These are phyloP conservation scores for Drosophila athabasca DNA, from an alignment of 1,140 invertebrate genomes.

Conservation along the genomic window DNA sequence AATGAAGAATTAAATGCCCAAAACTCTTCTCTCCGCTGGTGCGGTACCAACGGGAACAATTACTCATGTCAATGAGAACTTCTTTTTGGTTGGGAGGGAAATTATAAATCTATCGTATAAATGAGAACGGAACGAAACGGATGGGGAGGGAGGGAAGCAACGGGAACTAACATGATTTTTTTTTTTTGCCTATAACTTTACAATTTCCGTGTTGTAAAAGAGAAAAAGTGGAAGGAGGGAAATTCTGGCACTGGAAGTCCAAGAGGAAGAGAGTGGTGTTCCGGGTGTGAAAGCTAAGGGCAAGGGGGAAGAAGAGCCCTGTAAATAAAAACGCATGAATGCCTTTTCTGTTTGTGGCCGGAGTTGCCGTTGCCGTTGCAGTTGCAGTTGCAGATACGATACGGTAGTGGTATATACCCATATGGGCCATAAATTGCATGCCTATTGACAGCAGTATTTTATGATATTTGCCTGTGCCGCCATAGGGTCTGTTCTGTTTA, in stretches of 20 bases:
- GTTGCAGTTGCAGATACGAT: conserved; percentile 45
- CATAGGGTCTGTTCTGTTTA: conserved; percentile 25
- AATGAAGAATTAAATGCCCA: not conserved
- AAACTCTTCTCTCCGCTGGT: conserved; percentile 31
- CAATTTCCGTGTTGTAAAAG: conserved; percentile 66
- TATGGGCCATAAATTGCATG: conserved; percentile 61
- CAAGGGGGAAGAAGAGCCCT: conserved; percentile 9
- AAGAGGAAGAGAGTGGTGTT: no score
- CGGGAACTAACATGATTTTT: conserved; percentile 22
- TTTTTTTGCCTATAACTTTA: conserved; percentile 57
- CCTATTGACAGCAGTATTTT: conserved; percentile 58
- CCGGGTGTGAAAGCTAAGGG: no score
- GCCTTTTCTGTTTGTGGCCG: conserved; percentile 55
- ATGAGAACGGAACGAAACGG: conserved; percentile 10
- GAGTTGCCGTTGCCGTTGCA: conserved; percentile 50
- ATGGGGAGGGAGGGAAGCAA: conserved; percentile 8
- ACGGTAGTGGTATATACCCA: conserved; percentile 38
- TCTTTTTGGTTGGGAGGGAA: conserved; percentile 30
- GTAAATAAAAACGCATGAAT: conserved; percentile 62
- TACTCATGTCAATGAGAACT: conserved; percentile 29
- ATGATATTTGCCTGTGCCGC: conserved; percentile 30
- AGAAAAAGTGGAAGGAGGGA: conserved; percentile 3
- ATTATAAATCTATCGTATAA: conserved; percentile 58
- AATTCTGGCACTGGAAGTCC: not conserved
- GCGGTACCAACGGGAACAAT: conserved; percentile 36